Evolutionary conservation across 2,113 vertebrate genomes (phyloP).

Genomic region (Tetrao urogallus): DNA sequence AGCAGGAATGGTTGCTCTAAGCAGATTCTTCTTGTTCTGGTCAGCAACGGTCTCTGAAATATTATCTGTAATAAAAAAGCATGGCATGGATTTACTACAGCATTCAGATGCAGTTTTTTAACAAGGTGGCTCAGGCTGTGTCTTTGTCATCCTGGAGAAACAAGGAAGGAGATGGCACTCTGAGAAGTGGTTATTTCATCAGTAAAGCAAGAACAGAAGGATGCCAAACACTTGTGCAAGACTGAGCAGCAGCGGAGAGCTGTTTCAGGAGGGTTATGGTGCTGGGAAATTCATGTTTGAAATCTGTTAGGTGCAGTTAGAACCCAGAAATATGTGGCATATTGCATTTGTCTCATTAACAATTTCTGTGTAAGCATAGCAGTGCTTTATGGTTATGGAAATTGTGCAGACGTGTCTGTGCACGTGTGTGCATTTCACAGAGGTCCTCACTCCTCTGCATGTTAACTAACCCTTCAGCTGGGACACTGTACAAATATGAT

Average conservation of each 20-base stretch:
- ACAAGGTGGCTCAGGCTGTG: neutral
- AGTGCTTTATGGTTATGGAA: neutral
- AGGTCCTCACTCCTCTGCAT: neutral
- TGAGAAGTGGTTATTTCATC: neutral
- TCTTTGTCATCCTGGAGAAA: neutral
- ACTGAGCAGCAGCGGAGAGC: neutral
- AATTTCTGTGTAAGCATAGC: neutral
- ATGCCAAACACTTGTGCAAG: neutral
- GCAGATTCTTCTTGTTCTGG: neutral
- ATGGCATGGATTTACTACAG: conserved; percentile 46
- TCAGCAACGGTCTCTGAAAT: neutral
- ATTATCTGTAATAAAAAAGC: conserved; percentile 48
- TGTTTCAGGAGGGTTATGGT: neutral
- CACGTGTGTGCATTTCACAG: fast-evolving
- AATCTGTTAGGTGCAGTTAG: neutral
- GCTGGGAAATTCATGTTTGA: neutral
- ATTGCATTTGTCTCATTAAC: neutral
- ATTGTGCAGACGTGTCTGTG: neutral
- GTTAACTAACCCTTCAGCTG: neutral
- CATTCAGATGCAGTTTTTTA: conserved; percentile 59
- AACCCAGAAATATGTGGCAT: fast-evolving
- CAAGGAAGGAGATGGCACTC: neutral
- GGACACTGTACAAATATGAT: neutral
- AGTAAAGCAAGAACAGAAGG: neutral
- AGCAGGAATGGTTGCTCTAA: conserved; percentile 25